These are phyloP conservation scores for Pterostichus niger DNA, from an alignment of 2,888 invertebrate genomes.

Conservation along the genomic window DNA sequence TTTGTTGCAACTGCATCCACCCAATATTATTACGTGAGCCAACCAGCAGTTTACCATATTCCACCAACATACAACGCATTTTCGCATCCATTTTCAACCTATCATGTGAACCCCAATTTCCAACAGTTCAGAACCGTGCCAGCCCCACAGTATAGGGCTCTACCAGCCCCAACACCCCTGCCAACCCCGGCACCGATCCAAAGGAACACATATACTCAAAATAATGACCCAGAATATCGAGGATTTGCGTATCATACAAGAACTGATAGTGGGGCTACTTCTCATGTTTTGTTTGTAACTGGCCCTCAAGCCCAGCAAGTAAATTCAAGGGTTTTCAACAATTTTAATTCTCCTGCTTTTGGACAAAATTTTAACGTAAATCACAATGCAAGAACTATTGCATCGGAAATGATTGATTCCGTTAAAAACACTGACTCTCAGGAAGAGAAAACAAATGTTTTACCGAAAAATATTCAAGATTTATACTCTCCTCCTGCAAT, in stretches of 20 bases:
- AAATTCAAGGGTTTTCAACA: constrained; percentile 33
- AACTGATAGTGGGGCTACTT: constrained; percentile 71
- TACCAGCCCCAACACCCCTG: neutral
- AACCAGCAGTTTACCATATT: constrained; percentile 40
- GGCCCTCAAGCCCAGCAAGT: constrained; percentile 71
- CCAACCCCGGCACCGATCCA: neutral
- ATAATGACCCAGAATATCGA: constrained; percentile 59
- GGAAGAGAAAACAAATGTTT: constrained; percentile 38
- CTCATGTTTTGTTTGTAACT: constrained; percentile 72
- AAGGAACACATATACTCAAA: neutral
- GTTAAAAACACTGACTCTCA: constrained; percentile 62
- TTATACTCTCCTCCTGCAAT: constrained; percentile 44
- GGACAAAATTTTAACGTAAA: constrained; percentile 32
- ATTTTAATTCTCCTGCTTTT: constrained; percentile 15
- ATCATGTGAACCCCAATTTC: constrained; percentile 44
- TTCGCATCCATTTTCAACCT: constrained; percentile 35
- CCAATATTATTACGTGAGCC: constrained; percentile 56
- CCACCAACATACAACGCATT: constrained; percentile 43
- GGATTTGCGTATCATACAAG: constrained; percentile 73
- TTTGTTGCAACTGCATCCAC: constrained; percentile 1
- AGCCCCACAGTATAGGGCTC: neutral
- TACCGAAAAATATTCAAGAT: constrained; percentile 63
- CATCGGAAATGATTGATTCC: constrained; percentile 71
- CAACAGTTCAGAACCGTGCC: constrained; percentile 22
- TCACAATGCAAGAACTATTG: constrained; percentile 69